Evolutionary conservation across 2,888 invertebrate species (phyloP), one percentile per base, ranked within the genome.

Genomic region (Caenorhabditis plicata): DNA sequence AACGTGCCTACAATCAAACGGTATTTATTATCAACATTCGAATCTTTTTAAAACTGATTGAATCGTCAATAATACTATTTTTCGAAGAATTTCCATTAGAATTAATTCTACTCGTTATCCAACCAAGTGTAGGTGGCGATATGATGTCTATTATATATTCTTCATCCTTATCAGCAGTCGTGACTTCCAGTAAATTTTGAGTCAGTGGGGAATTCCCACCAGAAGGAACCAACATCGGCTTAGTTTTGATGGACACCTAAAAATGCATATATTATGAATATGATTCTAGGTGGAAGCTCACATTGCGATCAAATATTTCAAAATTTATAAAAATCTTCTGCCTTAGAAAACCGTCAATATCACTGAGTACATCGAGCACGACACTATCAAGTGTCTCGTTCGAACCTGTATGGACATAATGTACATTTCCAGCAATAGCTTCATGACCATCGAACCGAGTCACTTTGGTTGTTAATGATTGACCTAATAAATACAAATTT

Each of bases 161-260:
- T 27, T 66, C 66, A 20, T 64, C 66, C 15, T 50, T 49, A 29
- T 69, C 69, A 17, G 63, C 57, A n/a, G 66, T 54, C 0, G 55
- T 50, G 17, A 69, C 57, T 43, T 55, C 63, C 33, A 69, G 20
- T 1, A 50, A 50, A 7, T 47, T 20, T 0, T 47, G 20, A 2
- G 64, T 51, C 4, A 69, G 47, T 9, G 65, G 61, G 17, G 58
- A 53, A n/a, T 58, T 44, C 4, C 56, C 48, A n/a, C 54, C 63
- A 8, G 63, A 47, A 4, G 63, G 50, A 2, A 66, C 63, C 7
- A 49, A 58, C 35, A 68, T 48, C 23, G 42, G 17, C 1, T 43
- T 43, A 0, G 68, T 68, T 25, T 39, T 32, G 4, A 68, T 47
- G 8, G 58, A 45, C 42, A 68, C 61, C 67, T 67, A 25, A 20